Percentiles rank a stretch among this genome's conserved stretches.
Conservation (phyloP, 2,113 vertebrate species). For the Corythaixoides concolor region DNA sequence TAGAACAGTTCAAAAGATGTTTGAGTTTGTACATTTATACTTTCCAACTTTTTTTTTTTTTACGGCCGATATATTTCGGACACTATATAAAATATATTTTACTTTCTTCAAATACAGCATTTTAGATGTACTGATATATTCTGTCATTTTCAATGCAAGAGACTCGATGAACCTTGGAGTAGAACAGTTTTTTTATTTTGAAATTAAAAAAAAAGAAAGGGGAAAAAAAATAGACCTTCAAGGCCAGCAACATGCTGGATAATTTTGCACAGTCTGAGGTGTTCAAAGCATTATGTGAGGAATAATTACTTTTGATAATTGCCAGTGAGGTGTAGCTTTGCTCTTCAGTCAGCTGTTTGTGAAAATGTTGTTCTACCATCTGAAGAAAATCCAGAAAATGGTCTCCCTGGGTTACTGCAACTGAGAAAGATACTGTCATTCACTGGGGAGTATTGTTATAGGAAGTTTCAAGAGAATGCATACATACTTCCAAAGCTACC, state of each 20-base stretch:
- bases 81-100: neutral
- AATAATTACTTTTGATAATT: neutral
- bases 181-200: neutral
- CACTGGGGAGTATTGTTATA: neutral
- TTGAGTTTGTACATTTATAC: neutral
- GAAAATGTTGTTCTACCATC: neutral
- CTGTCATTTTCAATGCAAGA: neutral
- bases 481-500: neutral
- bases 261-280: neutral
- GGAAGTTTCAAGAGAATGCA: neutral
- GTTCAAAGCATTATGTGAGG: neutral
- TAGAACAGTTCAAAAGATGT: neutral
- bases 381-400: neutral
- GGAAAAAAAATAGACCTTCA: neutral
- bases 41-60: neutral
- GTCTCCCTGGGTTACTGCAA: neutral
- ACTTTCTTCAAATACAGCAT: neutral
- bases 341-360: neutral
- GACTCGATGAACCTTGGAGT: neutral
- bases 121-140: neutral
- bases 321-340: neutral
- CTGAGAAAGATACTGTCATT: neutral
- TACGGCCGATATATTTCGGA: neutral
- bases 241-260: neutral
- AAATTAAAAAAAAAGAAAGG: neutral